Evolutionary conservation across 2,797 vertebrate genomes (phyloP).

Genomic region (Centroberyx gerrardi): DNA sequence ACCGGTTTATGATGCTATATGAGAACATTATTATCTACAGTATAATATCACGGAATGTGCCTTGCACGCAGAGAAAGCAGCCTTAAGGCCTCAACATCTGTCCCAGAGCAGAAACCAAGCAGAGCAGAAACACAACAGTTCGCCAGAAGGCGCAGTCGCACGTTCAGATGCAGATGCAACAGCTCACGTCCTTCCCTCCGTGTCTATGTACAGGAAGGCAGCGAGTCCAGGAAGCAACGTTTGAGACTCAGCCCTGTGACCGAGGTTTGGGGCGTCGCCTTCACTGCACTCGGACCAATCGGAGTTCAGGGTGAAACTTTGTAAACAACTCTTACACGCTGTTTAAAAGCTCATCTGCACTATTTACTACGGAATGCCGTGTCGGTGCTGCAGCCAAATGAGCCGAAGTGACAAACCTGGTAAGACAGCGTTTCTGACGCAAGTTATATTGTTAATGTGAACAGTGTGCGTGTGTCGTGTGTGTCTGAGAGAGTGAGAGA

Average conservation of each 20-base stretch:
- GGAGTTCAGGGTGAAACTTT: conserved; percentile 77
- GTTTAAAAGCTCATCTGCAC: conserved; percentile 48
- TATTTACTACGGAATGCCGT: conserved; percentile 38
- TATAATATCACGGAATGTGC: too few species aligned
- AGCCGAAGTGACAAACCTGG: conserved; percentile 11
- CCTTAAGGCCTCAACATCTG: too few species aligned
- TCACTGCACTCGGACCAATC: conserved; percentile 77
- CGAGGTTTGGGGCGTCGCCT: conserved; percentile 79
- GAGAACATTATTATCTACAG: too few species aligned
- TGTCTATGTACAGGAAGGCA: not conserved
- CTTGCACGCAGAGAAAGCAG: too few species aligned
- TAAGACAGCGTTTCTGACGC: conserved; percentile 31
- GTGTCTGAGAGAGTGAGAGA: not conserved
- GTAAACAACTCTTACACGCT: conserved; percentile 87
- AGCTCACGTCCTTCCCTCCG: conserved; percentile 11
- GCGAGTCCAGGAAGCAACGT: conserved; percentile 46
- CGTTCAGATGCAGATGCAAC: not conserved
- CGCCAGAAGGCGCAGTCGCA: too few species aligned
- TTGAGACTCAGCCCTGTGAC: conserved; percentile 63
- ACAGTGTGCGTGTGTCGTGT: not conserved
- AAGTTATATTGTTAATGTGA: not conserved
- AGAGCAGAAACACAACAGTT: too few species aligned
- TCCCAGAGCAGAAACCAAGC: too few species aligned
- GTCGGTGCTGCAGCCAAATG: conserved; percentile 14
- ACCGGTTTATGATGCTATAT: too few species aligned